Conservation (phyloP, 2,113 vertebrate genomes). For the Proterorhinus semilunaris region DNA sequence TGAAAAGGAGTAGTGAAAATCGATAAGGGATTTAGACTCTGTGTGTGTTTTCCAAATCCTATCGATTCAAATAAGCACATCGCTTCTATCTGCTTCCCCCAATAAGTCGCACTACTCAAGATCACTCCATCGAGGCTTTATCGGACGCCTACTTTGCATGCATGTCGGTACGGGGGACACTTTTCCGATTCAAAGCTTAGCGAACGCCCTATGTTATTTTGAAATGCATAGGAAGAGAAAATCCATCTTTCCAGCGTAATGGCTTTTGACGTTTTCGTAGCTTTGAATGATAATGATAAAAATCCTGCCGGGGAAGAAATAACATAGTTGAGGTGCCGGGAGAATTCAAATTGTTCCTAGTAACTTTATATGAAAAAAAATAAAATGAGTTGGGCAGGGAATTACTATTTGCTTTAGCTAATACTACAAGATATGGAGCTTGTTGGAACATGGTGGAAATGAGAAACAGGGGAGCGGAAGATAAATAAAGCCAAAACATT, state of each 20-base stretch:
- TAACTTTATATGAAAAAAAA: neutral
- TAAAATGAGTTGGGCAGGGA: neutral
- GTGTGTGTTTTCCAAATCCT: constrained; percentile 27
- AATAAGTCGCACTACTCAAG: constrained; percentile 32
- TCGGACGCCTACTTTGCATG: constrained; percentile 37
- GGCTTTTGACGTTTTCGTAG: constrained; percentile 3
- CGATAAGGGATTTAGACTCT: constrained; percentile 56
- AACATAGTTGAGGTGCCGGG: neutral
- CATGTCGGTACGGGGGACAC: constrained; percentile 3
- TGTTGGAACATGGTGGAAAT: constrained; percentile 42
- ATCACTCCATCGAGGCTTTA: constrained; percentile 48
- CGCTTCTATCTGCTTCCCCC: constrained; percentile 28
- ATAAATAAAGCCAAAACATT: constrained; percentile 41
- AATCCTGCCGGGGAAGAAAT: constrained; percentile 7
- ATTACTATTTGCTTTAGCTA: constrained; percentile 36
- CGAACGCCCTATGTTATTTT: constrained; percentile 19
- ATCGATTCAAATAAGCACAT: constrained; percentile 47
- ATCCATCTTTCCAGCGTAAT: constrained; percentile 1
- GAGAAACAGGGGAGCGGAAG: constrained; percentile 36
- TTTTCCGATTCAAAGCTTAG: constrained; percentile 18
- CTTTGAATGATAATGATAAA: neutral
- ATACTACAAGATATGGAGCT: constrained; percentile 45
- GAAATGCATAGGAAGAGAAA: constrained; percentile 21
- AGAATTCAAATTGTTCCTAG: constrained; percentile 22
- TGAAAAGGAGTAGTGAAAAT: constrained; percentile 39